These are phyloP conservation scores for Dryococelus australis DNA, from an alignment of 2,888 invertebrate species.

Conservation along the genomic window DNA sequence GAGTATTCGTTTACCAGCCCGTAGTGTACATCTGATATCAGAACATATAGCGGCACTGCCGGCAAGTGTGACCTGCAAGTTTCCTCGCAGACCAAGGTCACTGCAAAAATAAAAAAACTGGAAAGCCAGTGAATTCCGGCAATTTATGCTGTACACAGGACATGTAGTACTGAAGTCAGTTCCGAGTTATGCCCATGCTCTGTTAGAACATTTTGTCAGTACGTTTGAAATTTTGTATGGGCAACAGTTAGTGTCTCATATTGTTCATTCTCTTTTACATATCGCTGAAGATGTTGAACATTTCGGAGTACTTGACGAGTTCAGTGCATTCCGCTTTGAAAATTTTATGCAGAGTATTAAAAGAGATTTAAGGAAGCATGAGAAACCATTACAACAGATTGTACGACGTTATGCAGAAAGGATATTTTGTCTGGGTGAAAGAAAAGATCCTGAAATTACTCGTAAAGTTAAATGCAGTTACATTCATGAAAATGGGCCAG, in stretches of 20 bases:
- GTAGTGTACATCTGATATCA: not conserved
- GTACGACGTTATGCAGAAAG: not conserved
- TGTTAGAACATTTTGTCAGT: conserved; percentile 45
- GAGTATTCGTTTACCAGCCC: not conserved
- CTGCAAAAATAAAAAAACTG: not conserved
- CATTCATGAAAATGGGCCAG: not conserved
- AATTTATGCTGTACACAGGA: not conserved
- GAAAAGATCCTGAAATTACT: not conserved
- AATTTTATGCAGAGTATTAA: conserved; percentile 44
- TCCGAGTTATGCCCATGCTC: conserved; percentile 42
- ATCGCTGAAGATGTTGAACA: conserved; percentile 46
- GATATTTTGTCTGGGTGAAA: not conserved
- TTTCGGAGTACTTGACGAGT: conserved; percentile 46
- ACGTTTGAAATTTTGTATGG: conserved; percentile 48
- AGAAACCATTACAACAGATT: conserved; percentile 38
- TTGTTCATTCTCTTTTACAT: conserved; percentile 48
- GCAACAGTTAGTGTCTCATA: conserved; percentile 45
- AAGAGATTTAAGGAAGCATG: conserved; percentile 33
- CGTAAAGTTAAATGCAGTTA: not conserved
- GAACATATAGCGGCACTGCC: not conserved
- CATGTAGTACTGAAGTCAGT: not conserved
- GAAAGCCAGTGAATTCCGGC: not conserved
- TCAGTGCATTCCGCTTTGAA: conserved; percentile 48
- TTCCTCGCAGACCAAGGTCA: not conserved
- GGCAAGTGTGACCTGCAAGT: not conserved